A percentile compares a stretch with the other conserved stretches of the same genome.
phyloP scores from a whole-genome alignment of 2,797 vertebrate species.

The Scomberomorus guttatus region DNA sequence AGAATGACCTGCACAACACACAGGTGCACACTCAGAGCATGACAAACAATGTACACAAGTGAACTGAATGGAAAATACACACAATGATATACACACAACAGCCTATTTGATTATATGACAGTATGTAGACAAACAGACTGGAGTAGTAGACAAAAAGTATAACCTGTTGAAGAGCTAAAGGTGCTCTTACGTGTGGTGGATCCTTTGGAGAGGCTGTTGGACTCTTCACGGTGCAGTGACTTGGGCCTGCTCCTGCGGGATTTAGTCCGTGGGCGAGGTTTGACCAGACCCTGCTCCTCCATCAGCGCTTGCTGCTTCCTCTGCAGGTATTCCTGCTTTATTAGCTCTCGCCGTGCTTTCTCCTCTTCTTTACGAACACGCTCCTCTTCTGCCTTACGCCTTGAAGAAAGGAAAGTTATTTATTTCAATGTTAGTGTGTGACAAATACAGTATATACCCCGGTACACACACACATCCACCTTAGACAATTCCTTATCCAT shows the following conservation, averaged over 20 bases:
- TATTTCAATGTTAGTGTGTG: not conserved
- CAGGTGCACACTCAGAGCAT: slow-evolving; percentile 52
- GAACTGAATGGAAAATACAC: slow-evolving; percentile 6
- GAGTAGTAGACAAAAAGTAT: not conserved
- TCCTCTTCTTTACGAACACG: slow-evolving; percentile 97
- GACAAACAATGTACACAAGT: not conserved
- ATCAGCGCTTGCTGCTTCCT: slow-evolving; percentile 94
- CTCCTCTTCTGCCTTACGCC: slow-evolving; percentile 97
- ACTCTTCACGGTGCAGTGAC: slow-evolving; percentile 91
- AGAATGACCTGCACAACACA: slow-evolving; percentile 78
- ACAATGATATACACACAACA: not conserved
- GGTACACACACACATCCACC: no score
- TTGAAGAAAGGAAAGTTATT: slow-evolving; percentile 60
- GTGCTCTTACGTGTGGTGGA: slow-evolving; percentile 88
- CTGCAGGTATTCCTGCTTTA: slow-evolving; percentile 96
- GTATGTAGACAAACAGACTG: slow-evolving; percentile 1
- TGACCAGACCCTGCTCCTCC: slow-evolving; percentile 93
- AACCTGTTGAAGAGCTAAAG: no score
- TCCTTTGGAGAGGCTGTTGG: slow-evolving; percentile 83
- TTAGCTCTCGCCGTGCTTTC: slow-evolving; percentile 94
- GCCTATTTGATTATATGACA: not conserved
- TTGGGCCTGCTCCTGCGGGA: slow-evolving; percentile 89
- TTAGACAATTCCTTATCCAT: not conserved
- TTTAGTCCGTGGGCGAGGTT: slow-evolving; percentile 88
- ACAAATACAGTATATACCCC: not conserved